Evolutionary conservation across 1,140 invertebrate genomes (phyloP), one percentile per base, ranked within the genome.

Genomic region (Cryptotermes secundus): DNA sequence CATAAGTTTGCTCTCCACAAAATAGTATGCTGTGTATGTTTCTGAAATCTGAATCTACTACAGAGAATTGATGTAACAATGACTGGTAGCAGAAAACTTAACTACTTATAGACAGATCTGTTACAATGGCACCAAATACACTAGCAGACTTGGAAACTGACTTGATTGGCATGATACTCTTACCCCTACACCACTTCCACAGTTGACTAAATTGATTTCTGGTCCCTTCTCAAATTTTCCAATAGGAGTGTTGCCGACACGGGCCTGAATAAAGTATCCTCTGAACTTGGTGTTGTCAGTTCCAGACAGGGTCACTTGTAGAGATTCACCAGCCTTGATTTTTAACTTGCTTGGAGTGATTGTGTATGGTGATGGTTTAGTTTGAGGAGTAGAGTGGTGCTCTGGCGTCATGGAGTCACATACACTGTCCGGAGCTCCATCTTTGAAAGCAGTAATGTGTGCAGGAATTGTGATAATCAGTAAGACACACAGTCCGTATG

Each of bases 211-310:
- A 9, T 82, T 45, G 14, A 82, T 59, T 53, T 82, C 38, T 42
- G n/a, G 16, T n/a, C 81, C 81, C 42, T 26, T 59, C 10, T 4
- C 38, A 59, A 82, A 82, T 59, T 49, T 45, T 31, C 81, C 81
- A 31, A 82, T 82, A 6, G 81, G 81, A 45, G 81, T 82, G 38
- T 34, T 53, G 34, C 35, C 81, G 1, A 82, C 81, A 53, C 81
- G 81, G 19, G 81, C 81, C 34, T 82, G 81, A 34, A 82, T 59
- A 26, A 82, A 53, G 81, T 49, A 82, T 38, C 81, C 81, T 53
- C n/a, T 82, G n/a, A 82, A 34, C 9, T 45, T 34, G 1, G 42
- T 34, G 81, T 49, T 59, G 19, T 34, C n/a, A 34, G 42, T 45
- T 34, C 81, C 81, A 53, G 35, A 19, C 7, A 82, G 19, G n/a